Base-by-base conservation (phyloP, 2,113 vertebrate genomes). In the Oryzias celebensis region DNA sequence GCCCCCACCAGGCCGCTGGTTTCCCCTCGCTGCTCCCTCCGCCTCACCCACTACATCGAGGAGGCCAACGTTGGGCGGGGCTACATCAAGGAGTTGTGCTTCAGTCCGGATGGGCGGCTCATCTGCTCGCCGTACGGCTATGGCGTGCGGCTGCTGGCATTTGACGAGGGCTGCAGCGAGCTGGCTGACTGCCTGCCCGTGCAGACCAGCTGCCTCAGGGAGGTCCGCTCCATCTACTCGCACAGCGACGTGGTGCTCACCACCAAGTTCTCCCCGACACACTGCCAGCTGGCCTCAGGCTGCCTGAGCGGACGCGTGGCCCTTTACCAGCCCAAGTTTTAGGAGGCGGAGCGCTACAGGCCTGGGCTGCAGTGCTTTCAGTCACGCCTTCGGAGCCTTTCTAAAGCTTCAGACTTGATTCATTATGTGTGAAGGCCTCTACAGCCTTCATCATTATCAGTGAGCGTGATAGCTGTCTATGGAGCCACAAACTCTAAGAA, bases 281-380 rank as follows among this genome's bases (percentile, higher is more conserved):
- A 99, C 86, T 99, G 97, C 92, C 97, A 99, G 94, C 94, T 99
- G 68, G 97, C 97, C 85, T 98, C 97, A 17, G 97, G 97, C 88
- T 99, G 97, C 93, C 95, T 99, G 89, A 99, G 97, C 0, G 97
- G 97, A 64, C 95, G 94, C 0, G 95, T 99, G 59, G 95, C 96
- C 67, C 93, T 99, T 49, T 99, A 99, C 89, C 97, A 99, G 92
- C 97, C 97, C 83, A 96, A 97, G 90, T 99, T 99, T 90, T 99
- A 96, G 90, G 87, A 42, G 52, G 15, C 4, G 7, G 22, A 0
- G 58, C 17, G 0, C 47, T 22, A 50, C 73, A 61, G 73, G 75
- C 62, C 82, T 65, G 75, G 65, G 53, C 31, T 36, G 7, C 2
- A 1, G 31, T 36, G 8, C 31, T 13, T 10, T 36, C 36, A 36